These are phyloP conservation scores for Labeo rohita DNA, from an alignment of 2,113 vertebrate species.

Conservation along the genomic window DNA sequence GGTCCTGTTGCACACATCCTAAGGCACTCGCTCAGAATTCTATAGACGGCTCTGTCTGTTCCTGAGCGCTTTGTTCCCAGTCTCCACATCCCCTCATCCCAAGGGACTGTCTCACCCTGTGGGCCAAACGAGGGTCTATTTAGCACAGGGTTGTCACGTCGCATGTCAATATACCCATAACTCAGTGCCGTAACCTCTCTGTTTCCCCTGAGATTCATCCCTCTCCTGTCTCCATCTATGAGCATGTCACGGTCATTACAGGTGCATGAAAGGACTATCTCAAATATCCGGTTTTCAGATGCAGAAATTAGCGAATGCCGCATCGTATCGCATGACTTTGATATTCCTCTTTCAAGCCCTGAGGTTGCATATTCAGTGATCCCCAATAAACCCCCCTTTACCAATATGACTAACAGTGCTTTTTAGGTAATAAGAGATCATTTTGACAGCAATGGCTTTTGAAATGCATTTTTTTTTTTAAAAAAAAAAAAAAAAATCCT, in stretches of 20 bases:
- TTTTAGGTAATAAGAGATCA: slow-evolving; percentile 69
- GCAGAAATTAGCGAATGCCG: slow-evolving; percentile 66
- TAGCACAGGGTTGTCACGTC: slow-evolving; percentile 55
- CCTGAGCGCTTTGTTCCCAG: slow-evolving; percentile 58
- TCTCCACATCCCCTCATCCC: slow-evolving; percentile 53
- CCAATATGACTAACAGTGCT: slow-evolving; percentile 61
- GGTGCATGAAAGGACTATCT: slow-evolving; percentile 64
- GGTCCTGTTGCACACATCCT: slow-evolving; percentile 56
- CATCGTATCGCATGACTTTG: slow-evolving; percentile 61
- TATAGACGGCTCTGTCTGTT: slow-evolving; percentile 45
- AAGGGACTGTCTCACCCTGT: slow-evolving; percentile 54
- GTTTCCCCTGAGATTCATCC: slow-evolving; percentile 52
- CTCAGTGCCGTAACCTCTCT: slow-evolving; percentile 40
- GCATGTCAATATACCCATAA: slow-evolving; percentile 58
- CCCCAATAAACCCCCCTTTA: slow-evolving; percentile 37
- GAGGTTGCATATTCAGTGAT: slow-evolving; percentile 42
- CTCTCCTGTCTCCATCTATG: slow-evolving; percentile 38
- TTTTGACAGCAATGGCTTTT: slow-evolving; percentile 56
- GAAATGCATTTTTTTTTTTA: slow-evolving; percentile 14
- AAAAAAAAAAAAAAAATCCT: slow-evolving; percentile 57
- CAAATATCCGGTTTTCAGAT: slow-evolving; percentile 68
- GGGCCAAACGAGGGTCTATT: slow-evolving; percentile 47
- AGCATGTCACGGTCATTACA: slow-evolving; percentile 53
- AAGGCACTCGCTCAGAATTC: slow-evolving; percentile 55
- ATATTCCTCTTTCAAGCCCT: slow-evolving; percentile 59